Base-by-base conservation (phyloP, 1,140 invertebrate genomes). In the Melitaea cinxia region DNA sequence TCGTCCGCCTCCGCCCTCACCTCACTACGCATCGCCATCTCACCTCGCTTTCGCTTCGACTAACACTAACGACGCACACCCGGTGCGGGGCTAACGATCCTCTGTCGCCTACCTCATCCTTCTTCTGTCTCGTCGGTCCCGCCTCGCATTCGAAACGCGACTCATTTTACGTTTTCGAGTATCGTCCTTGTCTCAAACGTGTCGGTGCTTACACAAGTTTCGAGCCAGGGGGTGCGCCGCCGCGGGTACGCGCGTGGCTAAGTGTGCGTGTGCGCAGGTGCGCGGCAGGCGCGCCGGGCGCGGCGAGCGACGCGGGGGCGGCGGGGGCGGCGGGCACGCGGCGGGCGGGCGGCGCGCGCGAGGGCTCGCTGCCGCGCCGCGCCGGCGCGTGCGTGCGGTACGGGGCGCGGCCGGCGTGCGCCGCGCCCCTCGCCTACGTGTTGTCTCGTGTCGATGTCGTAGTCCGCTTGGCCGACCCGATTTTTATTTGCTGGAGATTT, bases 331-430 rank as follows among this genome's bases (percentile, higher is more conserved):
- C 24, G 78, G 62, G 54, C 54, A 68, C 30, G 68, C 72, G 65
- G 28, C 59, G 69, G 35, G 66, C 76, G 72, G 75, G 83, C 64
- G 69, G 80, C 59, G 70, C 75, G 33, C 76, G 77, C 54, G 82
- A 84, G 37, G 81, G 75, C 70, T 78, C 82, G 62, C 80, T 83
- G 71, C 82, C 82, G 78, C 82, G 79, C 68, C 73, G 83, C 23
- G 79, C 84, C 55, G 76, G 75, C 74, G 30, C 30, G n/a, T 10
- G 30, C 30, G 30, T 33, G 30, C 30, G 30, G 2, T 6, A 2
- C 24, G 24, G 2, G 6, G 24, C 24, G 24, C 24, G 24, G 24
- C 24, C 24, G 24, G 52, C 55, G 54, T 28, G 52, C 55, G 54
- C 35, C 39, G 61, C 55, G 50, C 24, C 49, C 15, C 62, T 5